These are phyloP conservation scores for Tiphia femorata DNA, from an alignment of 2,888 invertebrate species.

Conservation along the genomic window DNA sequence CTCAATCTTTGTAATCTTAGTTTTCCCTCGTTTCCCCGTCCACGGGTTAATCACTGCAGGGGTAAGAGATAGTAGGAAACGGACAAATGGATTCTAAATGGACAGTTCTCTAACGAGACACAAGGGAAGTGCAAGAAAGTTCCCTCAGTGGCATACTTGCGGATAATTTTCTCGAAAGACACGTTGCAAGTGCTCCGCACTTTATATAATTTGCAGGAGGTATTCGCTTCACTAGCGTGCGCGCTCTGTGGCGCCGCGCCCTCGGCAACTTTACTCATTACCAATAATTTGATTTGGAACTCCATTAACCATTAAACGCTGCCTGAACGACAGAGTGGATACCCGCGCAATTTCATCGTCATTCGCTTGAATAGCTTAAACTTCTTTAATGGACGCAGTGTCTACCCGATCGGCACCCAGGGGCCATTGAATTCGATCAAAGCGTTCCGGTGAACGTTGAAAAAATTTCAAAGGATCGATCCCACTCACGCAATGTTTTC, in stretches of 20 bases:
- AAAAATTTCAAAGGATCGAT: conserved; percentile 10
- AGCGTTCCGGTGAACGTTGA: conserved; percentile 13
- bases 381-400: conserved; percentile 48
- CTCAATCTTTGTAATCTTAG: no score
- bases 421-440: conserved; percentile 26
- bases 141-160: conserved; percentile 30
- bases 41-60: no score
- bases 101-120: neutral
- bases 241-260: conserved; percentile 53
- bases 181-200: conserved; percentile 41
- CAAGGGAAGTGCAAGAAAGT: conserved; percentile 16
- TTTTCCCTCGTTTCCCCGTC: no score
- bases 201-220: conserved; percentile 50
- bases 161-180: conserved; percentile 46
- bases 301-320: conserved; percentile 63
- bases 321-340: conserved; percentile 56
- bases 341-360: conserved; percentile 53
- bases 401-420: conserved; percentile 29
- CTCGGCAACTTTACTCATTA: conserved; percentile 63
- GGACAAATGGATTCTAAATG: no score
- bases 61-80: no score
- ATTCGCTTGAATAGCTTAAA: conserved; percentile 55
- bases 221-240: conserved; percentile 53
- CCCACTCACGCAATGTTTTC: neutral
- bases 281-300: conserved; percentile 64